Evolutionary conservation across 2,888 invertebrate species (phyloP).

Genomic region (Ligdia adustata): DNA sequence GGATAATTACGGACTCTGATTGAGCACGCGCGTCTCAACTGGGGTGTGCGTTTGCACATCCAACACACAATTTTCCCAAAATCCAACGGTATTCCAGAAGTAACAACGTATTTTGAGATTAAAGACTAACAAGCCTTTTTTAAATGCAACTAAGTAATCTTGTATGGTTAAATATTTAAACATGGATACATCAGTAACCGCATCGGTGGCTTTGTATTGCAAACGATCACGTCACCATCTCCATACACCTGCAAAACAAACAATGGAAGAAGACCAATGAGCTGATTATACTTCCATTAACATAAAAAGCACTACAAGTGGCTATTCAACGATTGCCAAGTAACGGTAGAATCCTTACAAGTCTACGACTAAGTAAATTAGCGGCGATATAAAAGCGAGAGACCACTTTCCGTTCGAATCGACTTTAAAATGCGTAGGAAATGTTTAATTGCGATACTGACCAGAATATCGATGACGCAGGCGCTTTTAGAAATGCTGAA

Average conservation of each 20-base stretch:
- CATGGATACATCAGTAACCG: background rate
- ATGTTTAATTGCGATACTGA: constrained; percentile 25
- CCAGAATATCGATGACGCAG: constrained; percentile 14
- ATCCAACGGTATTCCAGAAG: too few species aligned
- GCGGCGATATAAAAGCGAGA: constrained; percentile 37
- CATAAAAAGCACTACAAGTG: constrained; percentile 13
- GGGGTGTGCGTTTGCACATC: constrained; percentile 28
- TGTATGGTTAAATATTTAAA: too few species aligned
- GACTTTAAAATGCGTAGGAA: constrained; percentile 27
- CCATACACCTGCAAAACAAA: constrained; percentile 16
- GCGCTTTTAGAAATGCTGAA: constrained; percentile 8
- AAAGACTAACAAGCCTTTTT: too few species aligned
- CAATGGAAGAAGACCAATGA: constrained; percentile 16
- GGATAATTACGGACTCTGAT: constrained; percentile 65
- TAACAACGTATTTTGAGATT: too few species aligned
- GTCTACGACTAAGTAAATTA: constrained; percentile 30
- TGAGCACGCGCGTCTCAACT: constrained; percentile 48
- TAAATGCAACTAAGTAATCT: too few species aligned
- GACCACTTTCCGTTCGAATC: constrained; percentile 26
- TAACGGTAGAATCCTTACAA: constrained; percentile 33
- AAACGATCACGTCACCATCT: constrained; percentile 6
- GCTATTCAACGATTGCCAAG: constrained; percentile 16
- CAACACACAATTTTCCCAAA: constrained; percentile 12
- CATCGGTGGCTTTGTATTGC: constrained; percentile 22
- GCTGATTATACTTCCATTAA: constrained; percentile 15